Evolutionary conservation across 2,888 invertebrate species (phyloP).

Genomic region (Phengaris arion): DNA sequence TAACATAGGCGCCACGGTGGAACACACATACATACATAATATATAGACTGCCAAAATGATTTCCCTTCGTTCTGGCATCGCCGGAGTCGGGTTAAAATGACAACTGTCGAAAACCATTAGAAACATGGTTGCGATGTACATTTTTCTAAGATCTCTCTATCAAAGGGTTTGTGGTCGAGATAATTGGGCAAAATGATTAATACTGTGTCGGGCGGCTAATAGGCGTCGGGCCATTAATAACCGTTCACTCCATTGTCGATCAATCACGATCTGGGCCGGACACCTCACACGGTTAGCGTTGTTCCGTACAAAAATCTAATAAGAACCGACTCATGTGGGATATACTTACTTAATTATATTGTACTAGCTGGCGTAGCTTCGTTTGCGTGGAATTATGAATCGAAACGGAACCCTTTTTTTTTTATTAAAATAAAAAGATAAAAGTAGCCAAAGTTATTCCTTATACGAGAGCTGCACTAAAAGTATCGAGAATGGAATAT

Average conservation of each 20-base stretch:
- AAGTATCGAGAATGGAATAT: too few species aligned
- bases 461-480: too few species aligned
- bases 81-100: too few species aligned
- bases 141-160: background rate
- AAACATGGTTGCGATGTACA: background rate
- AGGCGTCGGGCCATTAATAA: constrained; percentile 77
- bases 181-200: constrained; percentile 74
- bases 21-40: too few species aligned
- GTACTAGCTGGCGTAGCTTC: background rate
- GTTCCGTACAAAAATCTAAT: background rate
- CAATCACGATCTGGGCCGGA: constrained; percentile 63
- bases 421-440: too few species aligned
- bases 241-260: constrained; percentile 77
- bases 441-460: too few species aligned
- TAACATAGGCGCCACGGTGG: too few species aligned
- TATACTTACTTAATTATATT: constrained; percentile 1
- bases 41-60: too few species aligned
- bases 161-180: constrained; percentile 56
- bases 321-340: background rate
- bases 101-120: too few species aligned
- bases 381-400: too few species aligned
- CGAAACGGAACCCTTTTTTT: too few species aligned
- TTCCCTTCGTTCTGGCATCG: too few species aligned
- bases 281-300: background rate
- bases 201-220: constrained; percentile 56